Evolutionary conservation across 23 tunicate species (phyloP).

Genomic region (Diplosoma virens): DNA sequence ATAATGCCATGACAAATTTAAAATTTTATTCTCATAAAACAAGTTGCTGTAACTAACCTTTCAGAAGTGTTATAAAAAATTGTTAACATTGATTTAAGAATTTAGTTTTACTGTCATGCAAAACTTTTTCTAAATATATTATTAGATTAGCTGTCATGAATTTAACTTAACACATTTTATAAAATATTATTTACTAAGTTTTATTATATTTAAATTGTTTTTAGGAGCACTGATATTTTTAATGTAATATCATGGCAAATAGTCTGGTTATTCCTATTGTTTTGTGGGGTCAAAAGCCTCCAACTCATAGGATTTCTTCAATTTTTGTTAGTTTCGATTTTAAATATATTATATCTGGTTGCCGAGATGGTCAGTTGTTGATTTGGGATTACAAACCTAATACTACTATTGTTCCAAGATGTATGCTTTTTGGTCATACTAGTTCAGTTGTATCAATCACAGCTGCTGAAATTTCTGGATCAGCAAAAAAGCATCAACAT

Average conservation of each 20-base stretch:
- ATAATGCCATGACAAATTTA: no score
- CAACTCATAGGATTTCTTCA: constrained; percentile 73
- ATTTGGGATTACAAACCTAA: constrained; percentile 54
- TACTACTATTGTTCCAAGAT: constrained; percentile 32
- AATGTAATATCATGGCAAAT: constrained; percentile 41
- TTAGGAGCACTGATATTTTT: no score
- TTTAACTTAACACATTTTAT: no score
- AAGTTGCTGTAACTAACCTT: no score
- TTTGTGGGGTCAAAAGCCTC: constrained; percentile 83
- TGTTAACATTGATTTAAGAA: no score
- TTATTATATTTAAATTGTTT: no score
- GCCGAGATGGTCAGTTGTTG: constrained; percentile 85
- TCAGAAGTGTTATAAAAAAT: no score
- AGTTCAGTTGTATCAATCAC: constrained; percentile 52
- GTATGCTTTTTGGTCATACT: constrained; percentile 81
- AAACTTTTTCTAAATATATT: no score
- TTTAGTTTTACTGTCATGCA: no score
- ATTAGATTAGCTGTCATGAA: no score
- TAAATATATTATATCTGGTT: constrained; percentile 63
- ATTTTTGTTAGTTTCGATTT: constrained; percentile 48
- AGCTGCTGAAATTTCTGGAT: neutral
- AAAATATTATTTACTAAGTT: no score
- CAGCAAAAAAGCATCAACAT: constrained; percentile 11
- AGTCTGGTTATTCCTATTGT: constrained; percentile 73
- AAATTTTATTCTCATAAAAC: no score